phyloP scores from a whole-genome alignment of 1,140 invertebrate species.

The Monochamus saltuarius region DNA sequence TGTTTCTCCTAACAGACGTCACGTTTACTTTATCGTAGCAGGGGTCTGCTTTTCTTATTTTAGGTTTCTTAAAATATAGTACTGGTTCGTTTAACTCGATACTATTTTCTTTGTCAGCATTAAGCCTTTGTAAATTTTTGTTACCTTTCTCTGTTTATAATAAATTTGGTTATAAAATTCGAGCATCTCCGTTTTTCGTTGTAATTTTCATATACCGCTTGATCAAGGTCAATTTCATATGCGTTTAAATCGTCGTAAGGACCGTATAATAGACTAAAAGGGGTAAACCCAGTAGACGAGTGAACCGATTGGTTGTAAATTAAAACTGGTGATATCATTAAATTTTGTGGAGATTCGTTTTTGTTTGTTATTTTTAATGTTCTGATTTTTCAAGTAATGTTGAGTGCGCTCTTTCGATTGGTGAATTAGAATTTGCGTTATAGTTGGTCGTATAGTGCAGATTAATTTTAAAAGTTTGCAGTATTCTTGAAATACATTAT shows the following conservation, averaged over 20 bases:
- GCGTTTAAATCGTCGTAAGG: neutral
- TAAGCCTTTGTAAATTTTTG: neutral
- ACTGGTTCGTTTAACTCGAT: no score
- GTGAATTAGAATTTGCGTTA: neutral
- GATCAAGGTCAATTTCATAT: neutral
- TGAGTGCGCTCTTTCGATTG: no score
- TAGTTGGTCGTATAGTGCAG: neutral
- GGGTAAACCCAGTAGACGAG: neutral
- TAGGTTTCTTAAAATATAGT: no score
- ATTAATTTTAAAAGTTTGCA: neutral
- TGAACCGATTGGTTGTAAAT: conserved; percentile 2
- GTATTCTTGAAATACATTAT: no score
- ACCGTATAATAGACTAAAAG: neutral
- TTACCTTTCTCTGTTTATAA: no score
- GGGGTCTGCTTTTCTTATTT: no score
- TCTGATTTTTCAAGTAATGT: neutral
- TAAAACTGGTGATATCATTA: neutral
- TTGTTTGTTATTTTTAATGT: neutral
- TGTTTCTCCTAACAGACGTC: no score
- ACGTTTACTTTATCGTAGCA: no score
- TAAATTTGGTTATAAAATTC: no score
- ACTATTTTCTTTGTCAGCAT: no score
- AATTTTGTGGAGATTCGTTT: neutral
- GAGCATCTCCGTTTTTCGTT: neutral
- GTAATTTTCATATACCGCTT: neutral